Percentiles rank a stretch among this genome's conserved stretches.
Conservation (phyloP, 2,888 invertebrate genomes). For the Lepidocyrtinus sp. region DNA sequence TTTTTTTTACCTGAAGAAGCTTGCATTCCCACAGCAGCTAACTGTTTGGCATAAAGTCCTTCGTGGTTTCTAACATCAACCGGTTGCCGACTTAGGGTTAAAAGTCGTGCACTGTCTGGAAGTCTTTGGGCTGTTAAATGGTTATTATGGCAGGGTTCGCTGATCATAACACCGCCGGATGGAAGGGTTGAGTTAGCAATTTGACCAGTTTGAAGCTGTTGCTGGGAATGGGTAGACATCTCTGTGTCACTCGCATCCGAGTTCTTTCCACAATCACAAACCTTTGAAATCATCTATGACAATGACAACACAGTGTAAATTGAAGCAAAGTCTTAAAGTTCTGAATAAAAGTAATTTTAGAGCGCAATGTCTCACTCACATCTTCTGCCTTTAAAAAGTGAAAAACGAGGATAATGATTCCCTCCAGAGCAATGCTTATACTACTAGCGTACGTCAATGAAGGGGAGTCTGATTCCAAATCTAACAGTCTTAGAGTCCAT, state of each 20-base stretch:
- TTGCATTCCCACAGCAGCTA: conserved; percentile 67
- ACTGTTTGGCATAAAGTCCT: conserved; percentile 69
- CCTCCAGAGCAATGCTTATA: conserved; percentile 68
- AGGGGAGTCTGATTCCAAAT: conserved; percentile 68
- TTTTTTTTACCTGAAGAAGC: conserved; percentile 68
- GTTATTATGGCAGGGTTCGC: conserved; percentile 68
- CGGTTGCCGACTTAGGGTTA: conserved; percentile 67
- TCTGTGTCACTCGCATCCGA: conserved; percentile 69
- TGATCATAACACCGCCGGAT: conserved; percentile 45
- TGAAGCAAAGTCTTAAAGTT: too few species aligned
- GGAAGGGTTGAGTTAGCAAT: conserved; percentile 59
- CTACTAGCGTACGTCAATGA: conserved; percentile 69
- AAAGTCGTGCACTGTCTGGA: conserved; percentile 65
- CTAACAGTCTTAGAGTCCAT: conserved; percentile 69
- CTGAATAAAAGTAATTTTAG: too few species aligned
- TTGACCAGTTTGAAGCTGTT: conserved; percentile 66
- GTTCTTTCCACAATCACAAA: conserved; percentile 70
- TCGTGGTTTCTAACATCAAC: conserved; percentile 68
- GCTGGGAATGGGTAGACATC: conserved; percentile 70
- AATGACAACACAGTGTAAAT: too few species aligned
- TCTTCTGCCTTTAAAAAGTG: conserved; percentile 69
- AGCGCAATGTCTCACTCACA: too few species aligned
- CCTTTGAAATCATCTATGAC: conserved; percentile 68
- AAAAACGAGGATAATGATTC: conserved; percentile 69
- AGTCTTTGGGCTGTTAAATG: conserved; percentile 67